Evolutionary conservation across 37 sponge, comb jelly and placozoan genomes (phyloP).

Genomic region (Eunapius fragilis): DNA sequence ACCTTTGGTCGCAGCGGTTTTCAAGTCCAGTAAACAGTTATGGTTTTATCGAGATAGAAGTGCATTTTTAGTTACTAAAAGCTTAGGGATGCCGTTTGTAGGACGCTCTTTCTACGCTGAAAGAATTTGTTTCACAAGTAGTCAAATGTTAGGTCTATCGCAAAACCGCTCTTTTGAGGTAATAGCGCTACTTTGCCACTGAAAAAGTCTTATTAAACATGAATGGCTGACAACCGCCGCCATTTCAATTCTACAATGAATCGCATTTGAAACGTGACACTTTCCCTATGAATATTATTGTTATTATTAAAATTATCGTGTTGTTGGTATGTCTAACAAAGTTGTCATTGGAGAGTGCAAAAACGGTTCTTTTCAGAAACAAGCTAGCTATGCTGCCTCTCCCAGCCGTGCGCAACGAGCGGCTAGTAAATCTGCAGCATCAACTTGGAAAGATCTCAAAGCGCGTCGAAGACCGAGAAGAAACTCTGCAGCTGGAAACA

Average conservation of each 20-base stretch:
- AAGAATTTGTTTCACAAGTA: not conserved
- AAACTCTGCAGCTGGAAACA: not conserved
- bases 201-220: not conserved
- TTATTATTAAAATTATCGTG: not conserved
- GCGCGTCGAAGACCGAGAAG: not conserved
- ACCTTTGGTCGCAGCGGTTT: too few species aligned
- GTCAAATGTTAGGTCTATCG: not conserved
- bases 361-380: not conserved
- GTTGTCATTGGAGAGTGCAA: not conserved
- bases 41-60: too few species aligned
- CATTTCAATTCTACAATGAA: too few species aligned
- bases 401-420: not conserved
- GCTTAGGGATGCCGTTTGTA: too few species aligned
- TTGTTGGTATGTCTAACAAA: not conserved
- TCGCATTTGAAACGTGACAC: too few species aligned
- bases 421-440: not conserved
- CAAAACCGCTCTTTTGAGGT: not conserved
- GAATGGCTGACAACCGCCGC: too few species aligned
- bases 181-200: not conserved
- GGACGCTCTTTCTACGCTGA: too few species aligned
- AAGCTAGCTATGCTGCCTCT: not conserved
- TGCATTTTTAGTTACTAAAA: too few species aligned
- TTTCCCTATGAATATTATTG: not conserved
- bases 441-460: not conserved
- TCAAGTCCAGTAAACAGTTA: too few species aligned